Evolutionary conservation across 2,888 invertebrate species (phyloP), one percentile per base, ranked within the genome.

Genomic region (Tenthredo livida): DNA sequence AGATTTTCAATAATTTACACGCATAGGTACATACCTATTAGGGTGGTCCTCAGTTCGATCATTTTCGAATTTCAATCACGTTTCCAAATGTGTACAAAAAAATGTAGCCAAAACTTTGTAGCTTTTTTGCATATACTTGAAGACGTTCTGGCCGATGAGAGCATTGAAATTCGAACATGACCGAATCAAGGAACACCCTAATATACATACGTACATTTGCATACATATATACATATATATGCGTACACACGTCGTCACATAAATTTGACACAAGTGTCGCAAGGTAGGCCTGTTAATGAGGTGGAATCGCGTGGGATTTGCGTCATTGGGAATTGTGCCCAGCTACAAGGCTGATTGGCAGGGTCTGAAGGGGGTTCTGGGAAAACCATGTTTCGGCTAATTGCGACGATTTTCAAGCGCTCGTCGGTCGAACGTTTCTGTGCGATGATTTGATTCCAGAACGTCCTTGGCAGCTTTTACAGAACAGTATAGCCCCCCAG

Each of bases 361-460:
- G 54, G 61, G 80, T 47, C 25, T 29, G 65, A 80, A 80, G 80
- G 37, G 58, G 61, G 82, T n/a, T 37, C 33, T 12, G 47, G n/a
- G 83, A 17, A 43, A 83, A 67, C 83, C 83, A 83, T 83, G 83
- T 83, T 83, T 83, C 83, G 83, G 67, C 83, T 83, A 83, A 83
- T 83, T 83, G 83, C 83, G 83, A 67, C 70, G 70, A 65, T 83
- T 83, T 83, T 83, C 47, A 47, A 83, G 29, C 67, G 83, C 83
- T 65, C 65, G 83, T 70, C 43, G 80, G 40, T 61, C 29, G 58
- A 80, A 61, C 80, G 47, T 80, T 61, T 61, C 78, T 78, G 58
- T 58, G 80, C 37, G 80, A 80, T 61, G 80, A 80, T 80, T 80
- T 80, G 80, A 80, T 80, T 80, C 58, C 58, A 10, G 50, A 29